These are phyloP conservation scores for Lithosia quadra DNA, from an alignment of 2,888 invertebrate genomes.

Conservation along the genomic window DNA sequence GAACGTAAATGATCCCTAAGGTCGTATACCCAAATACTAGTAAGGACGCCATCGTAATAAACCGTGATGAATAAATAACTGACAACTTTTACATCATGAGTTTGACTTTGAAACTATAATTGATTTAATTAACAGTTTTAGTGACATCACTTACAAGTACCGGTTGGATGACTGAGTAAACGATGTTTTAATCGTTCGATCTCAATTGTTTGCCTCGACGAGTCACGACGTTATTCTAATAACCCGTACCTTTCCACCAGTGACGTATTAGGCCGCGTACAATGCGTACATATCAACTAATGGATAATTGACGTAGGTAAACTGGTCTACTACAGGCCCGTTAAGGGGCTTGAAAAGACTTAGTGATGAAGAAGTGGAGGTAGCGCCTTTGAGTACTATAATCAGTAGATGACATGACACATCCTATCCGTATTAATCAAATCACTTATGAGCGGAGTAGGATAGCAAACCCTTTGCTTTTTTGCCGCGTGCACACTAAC, in stretches of 20 bases:
- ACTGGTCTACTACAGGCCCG: too few relatives aligned
- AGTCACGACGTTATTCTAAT: constrained; percentile 67
- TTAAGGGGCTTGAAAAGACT: too few relatives aligned
- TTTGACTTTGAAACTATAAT: constrained; percentile 40
- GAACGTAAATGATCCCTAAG: constrained; percentile 19
- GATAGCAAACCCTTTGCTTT: too few relatives aligned
- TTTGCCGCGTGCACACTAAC: too few relatives aligned
- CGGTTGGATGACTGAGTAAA: constrained; percentile 44
- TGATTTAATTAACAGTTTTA: constrained; percentile 19
- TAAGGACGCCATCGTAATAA: constrained; percentile 30
- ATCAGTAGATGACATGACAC: too few relatives aligned
- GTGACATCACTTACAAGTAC: constrained; percentile 37
- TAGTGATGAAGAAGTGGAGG: too few relatives aligned
- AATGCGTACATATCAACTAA: not conserved
- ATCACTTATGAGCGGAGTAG: too few relatives aligned
- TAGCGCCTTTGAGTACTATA: too few relatives aligned
- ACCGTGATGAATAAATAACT: constrained; percentile 31
- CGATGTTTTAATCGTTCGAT: constrained; percentile 55
- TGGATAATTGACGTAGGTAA: too few relatives aligned
- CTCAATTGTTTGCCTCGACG: constrained; percentile 59
- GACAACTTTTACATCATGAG: constrained; percentile 36
- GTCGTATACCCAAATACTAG: constrained; percentile 19
- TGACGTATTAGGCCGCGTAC: not conserved
- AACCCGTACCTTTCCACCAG: constrained; percentile 31
- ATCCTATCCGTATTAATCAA: too few relatives aligned